These are phyloP conservation scores for Tolmerus cingulatus DNA, from an alignment of 2,888 invertebrate genomes.

Conservation along the genomic window DNA sequence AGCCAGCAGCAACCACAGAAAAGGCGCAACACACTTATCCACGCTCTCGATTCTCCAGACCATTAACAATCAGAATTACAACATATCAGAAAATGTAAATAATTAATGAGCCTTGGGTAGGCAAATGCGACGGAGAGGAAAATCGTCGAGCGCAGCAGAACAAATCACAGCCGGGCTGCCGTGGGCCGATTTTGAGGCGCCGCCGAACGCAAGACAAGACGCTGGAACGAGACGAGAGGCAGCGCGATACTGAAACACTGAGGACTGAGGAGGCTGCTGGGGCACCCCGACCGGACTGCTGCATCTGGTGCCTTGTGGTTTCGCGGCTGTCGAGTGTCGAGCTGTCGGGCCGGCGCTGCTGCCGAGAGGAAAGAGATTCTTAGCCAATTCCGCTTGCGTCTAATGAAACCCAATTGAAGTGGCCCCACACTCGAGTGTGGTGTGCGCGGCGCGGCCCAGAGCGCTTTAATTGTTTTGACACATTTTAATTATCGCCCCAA, in stretches of 20 bases:
- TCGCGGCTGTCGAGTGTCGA: background rate
- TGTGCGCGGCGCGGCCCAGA: background rate
- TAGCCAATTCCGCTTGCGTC: conserved; percentile 28
- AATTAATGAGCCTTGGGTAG: conserved; percentile 40
- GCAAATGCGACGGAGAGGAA: conserved; percentile 29
- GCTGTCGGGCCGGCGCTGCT: background rate
- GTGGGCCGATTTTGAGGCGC: background rate
- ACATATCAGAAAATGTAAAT: conserved; percentile 40
- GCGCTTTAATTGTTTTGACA: conserved; percentile 45
- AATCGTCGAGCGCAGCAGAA: conserved; percentile 5
- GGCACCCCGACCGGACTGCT: background rate
- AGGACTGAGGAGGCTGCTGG: background rate
- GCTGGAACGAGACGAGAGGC: background rate
- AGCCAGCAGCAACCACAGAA: background rate
- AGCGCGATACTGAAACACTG: background rate
- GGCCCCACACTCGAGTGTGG: conserved; percentile 26
- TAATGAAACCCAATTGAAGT: conserved; percentile 36
- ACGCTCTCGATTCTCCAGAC: conserved; percentile 36
- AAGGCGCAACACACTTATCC: conserved; percentile 13
- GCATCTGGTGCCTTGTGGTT: background rate
- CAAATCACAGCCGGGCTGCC: background rate
- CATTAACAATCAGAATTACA: conserved; percentile 39
- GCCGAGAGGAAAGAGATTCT: conserved; percentile 27
- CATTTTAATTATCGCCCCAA: conserved; percentile 34
- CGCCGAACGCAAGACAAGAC: background rate